Evolutionary conservation across 2,113 vertebrate species (phyloP), one percentile per base, ranked within the genome.

Genomic region (Cebidichthys violaceus): DNA sequence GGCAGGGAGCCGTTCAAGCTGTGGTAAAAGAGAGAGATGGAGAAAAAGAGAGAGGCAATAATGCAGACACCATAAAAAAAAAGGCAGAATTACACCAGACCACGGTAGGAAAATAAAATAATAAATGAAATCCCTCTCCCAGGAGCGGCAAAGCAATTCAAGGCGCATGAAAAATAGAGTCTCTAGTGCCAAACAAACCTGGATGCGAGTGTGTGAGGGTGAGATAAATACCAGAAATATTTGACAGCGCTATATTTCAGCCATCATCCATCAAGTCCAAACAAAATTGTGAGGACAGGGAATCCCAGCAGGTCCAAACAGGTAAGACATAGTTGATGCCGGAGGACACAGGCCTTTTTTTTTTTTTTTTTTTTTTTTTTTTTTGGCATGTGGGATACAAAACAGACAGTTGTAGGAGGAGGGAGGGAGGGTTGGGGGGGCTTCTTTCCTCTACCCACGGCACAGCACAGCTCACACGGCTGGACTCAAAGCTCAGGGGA

Each of bases 1-100:
- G 98, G 97, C 79, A 99, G 94, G 11, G 98, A 97, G 77, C 97
- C 97, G 0, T 99, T 99, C 86, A 97, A 93, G 86, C 98, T 99
- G 93, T 1, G 4, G 81, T 4, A 29, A 76, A 35, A 69, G 69
- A 77, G 29, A 73, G 29, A 72, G n/a, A 73, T 24, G 72, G 39
- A 22, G 18, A 52, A 6, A 22, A 45, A 70, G 29, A 50, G 39
- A 75, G 24, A 77, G 50, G 70, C 35, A 76, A 83, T 82, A 69
- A 85, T 79, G 81, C 33, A 86, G 72, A 87, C 65, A 43, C 70
- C 22, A 65, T 85, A 39, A 24, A 57, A 55, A 52, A 83, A 71
- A 82, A 77, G 60, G 43, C 35, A 79, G 70, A 84, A 84, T 78
- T 76, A 77, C 80, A 75, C 27, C 59, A 83, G 59, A 79, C 35